Conservation (phyloP, 2,888 invertebrate species). For the Eudemis profundana region DNA sequence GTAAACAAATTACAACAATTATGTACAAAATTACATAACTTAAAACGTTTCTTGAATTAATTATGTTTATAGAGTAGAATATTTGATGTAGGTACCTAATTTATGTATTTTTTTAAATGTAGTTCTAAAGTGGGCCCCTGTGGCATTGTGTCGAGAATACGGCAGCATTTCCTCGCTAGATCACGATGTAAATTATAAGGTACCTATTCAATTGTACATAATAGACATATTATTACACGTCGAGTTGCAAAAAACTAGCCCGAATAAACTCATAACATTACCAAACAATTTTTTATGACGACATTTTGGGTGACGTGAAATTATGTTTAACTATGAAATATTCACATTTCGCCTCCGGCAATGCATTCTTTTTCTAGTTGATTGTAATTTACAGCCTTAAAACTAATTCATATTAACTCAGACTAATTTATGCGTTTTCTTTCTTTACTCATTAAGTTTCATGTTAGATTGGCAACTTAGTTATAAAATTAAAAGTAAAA, state of each 20-base stretch:
- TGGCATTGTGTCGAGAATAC: no score
- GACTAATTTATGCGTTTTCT: not conserved
- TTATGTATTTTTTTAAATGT: no score
- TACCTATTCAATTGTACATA: no score
- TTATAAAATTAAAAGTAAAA: not conserved
- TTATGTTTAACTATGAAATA: not conserved
- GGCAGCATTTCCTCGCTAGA: no score
- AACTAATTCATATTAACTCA: slow-evolving; percentile 12
- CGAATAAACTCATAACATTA: no score
- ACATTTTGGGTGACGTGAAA: slow-evolving; percentile 7
- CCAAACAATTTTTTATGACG: not conserved
- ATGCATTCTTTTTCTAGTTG: slow-evolving; percentile 2
- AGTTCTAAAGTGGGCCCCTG: no score
- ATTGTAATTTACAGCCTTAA: slow-evolving; percentile 19
- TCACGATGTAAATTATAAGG: no score
- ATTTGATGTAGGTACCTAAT: no score
- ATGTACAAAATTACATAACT: not conserved
- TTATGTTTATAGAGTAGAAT: no score
- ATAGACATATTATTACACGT: no score
- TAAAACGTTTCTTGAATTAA: not conserved
- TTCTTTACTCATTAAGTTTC: not conserved
- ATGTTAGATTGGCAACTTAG: not conserved
- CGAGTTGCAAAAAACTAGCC: no score
- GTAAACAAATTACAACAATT: slow-evolving; percentile 26
- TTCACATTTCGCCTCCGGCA: not conserved